Percentiles rank a stretch among this genome's conserved stretches.
phyloP scores from a whole-genome alignment of 2,888 invertebrate species.

The Boloria euphrosyne region DNA sequence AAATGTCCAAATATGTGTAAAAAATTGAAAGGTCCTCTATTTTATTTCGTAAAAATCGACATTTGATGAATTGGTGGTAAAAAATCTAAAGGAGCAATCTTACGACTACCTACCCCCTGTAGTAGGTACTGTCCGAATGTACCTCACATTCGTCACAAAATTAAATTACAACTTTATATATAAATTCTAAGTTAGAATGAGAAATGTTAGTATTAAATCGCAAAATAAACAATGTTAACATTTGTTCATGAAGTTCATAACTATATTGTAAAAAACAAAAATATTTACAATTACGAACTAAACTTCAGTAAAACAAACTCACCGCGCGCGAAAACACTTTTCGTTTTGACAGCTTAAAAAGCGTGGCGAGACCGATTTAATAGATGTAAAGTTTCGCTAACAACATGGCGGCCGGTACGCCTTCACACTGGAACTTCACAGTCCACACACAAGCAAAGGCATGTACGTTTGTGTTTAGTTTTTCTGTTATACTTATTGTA shows the following conservation, averaged over 20 bases:
- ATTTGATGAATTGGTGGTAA: background rate
- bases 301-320: background rate
- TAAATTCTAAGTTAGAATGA: background rate
- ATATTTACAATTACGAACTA: background rate
- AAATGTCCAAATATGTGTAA: too few species aligned
- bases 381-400: background rate
- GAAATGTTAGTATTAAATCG: background rate
- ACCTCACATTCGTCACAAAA: background rate
- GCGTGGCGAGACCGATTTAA: background rate
- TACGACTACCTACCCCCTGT: background rate
- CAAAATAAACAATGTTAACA: background rate
- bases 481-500: background rate
- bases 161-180: background rate
- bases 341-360: background rate
- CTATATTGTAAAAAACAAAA: background rate
- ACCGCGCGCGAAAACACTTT: background rate
- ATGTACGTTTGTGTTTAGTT: background rate
- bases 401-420: background rate
- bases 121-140: background rate
- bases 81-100: background rate
- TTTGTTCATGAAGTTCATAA: background rate
- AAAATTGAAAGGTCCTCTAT: background rate
- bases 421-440: too few species aligned
- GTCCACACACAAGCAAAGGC: background rate
- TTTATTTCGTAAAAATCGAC: background rate